phyloP scores from a whole-genome alignment of 2,888 invertebrate species.

The Ormyrus labotus region DNA sequence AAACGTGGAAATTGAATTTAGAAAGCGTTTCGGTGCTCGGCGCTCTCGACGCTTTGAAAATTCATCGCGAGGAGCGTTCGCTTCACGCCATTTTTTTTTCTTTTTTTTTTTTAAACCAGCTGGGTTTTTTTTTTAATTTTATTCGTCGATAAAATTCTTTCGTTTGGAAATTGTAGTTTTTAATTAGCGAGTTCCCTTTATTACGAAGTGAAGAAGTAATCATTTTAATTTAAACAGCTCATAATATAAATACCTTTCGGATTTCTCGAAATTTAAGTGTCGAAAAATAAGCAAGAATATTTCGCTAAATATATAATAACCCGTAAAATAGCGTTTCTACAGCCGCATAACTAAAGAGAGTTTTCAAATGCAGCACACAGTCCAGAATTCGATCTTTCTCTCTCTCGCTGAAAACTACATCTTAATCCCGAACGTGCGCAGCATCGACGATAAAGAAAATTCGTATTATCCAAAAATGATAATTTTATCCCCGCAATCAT shows the following conservation, averaged over 20 bases:
- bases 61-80: not conserved
- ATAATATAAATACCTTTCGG: no score
- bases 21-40: not conserved
- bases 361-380: not conserved
- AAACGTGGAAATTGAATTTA: constrained; percentile 46
- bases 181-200: no score
- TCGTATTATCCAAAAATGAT: not conserved
- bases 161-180: no score
- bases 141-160: no score
- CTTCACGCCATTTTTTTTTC: no score
- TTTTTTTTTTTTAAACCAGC: no score
- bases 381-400: not conserved
- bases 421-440: constrained; percentile 3
- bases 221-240: no score
- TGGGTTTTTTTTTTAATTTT: no score
- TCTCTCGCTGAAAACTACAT: not conserved
- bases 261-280: not conserved
- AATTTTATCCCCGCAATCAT: constrained; percentile 1
- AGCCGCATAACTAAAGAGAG: not conserved
- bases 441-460: not conserved
- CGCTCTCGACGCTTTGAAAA: not conserved
- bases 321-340: no score
- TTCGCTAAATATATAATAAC: no score
- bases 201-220: no score
- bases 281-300: no score